Evolutionary conservation across 2,888 invertebrate genomes (phyloP).

Genomic region (Sthenelais limicola): DNA sequence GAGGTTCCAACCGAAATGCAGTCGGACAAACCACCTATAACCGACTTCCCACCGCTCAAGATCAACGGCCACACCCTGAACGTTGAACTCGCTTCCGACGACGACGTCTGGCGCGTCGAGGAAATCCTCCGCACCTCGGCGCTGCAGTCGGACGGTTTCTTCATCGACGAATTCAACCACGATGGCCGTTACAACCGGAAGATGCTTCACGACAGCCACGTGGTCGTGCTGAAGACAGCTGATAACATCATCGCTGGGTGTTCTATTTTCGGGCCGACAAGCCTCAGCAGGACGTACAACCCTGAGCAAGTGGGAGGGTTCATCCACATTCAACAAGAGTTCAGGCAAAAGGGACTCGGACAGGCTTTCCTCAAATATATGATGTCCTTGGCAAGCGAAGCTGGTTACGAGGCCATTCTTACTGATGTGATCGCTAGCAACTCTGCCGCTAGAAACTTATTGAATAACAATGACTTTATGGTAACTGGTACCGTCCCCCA

Average conservation of each 20-base stretch:
- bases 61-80: background rate
- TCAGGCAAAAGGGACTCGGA: constrained; percentile 13
- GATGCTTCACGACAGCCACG: constrained; percentile 8
- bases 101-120: constrained; percentile 32
- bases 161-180: constrained; percentile 35
- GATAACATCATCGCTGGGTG: constrained; percentile 16
- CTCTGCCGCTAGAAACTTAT: background rate
- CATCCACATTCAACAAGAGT: constrained; percentile 1
- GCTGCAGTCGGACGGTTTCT: constrained; percentile 23
- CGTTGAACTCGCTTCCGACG: background rate
- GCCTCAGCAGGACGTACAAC: constrained; percentile 13
- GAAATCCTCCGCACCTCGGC: constrained; percentile 23
- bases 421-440: constrained; percentile 3
- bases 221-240: constrained; percentile 16
- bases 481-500: constrained; percentile 7
- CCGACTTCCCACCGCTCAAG: background rate
- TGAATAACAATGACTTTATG: background rate
- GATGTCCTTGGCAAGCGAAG: background rate
- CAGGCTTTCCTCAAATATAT: background rate
- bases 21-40: background rate
- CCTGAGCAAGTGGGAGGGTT: background rate
- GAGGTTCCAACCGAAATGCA: background rate
- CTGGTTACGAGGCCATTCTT: constrained; percentile 1
- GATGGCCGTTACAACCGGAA: constrained; percentile 33
- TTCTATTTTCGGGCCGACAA: constrained; percentile 19